Base-by-base conservation (phyloP, 2,888 invertebrate genomes). In the Hypercompe scribonia region DNA sequence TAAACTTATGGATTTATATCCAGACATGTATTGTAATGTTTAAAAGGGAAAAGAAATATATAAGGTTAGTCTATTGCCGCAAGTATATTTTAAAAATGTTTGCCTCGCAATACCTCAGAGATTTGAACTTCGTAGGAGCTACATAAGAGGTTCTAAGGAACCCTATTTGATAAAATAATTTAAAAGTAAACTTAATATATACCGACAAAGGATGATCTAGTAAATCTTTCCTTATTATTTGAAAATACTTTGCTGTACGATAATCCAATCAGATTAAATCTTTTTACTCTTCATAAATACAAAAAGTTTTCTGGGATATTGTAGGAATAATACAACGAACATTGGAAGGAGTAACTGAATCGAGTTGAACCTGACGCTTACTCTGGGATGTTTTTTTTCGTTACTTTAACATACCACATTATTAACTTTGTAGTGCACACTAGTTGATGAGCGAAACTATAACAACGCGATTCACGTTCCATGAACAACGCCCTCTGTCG, bases 241-340 rank as follows among this genome's bases (percentile, higher is more conserved):
- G n/a, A 54, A 54, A 54, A 54, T 54, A 54, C n/a, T 54, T n/a
- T 54, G 50, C n/a, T 21, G 50, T n/a, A 11, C 50, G 7, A 7
- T 54, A 54, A 54, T 54, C 50, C n/a, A 54, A 54, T 54, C 11
- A 54, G 50, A 54, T 54, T 54, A 54, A n/a, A n/a, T 54, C 50
- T n/a, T 54, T 54, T n/a, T 11, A 54, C 10, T 54, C 10, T 54
- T 54, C 3, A 3, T 54, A 42, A 42, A 42, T 42, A 13, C n/a
- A 54, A 10, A 50, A n/a, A n/a, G 4, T 50, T 21, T 10, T 54
- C n/a, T 54, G 10, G 24, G 3, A 54, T 54, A n/a, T n/a, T n/a
- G n/a, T 54, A 24, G 2, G 39, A 50, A 50, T 10, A 50, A 50
- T 50, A 50, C 50, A 54, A 54, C n/a, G 24, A n/a, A 54, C n/a